Conservation (phyloP, 2,797 vertebrate species). For the Acrossocheilus fasciatus region DNA sequence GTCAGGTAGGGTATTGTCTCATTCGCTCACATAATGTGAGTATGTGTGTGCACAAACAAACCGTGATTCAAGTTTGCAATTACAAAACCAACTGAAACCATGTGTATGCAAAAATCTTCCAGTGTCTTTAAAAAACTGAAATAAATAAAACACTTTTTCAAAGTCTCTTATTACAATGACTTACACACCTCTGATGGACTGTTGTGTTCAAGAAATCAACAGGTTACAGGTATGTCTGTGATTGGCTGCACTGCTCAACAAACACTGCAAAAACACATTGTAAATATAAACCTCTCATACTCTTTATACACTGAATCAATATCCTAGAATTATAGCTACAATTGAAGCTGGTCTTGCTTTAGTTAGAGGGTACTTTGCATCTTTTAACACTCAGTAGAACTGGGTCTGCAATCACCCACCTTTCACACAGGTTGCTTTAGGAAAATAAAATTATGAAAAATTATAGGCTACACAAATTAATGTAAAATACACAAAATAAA, state of each 20-base stretch:
- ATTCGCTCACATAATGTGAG: not conserved
- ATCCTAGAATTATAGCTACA: too few species aligned
- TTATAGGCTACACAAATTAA: too few species aligned
- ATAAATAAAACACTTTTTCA: rapidly evolving
- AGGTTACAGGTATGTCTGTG: not conserved
- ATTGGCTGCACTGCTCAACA: not conserved
- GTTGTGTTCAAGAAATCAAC: not conserved
- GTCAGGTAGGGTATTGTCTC: not conserved
- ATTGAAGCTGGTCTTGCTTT: too few species aligned
- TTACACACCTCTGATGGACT: not conserved
- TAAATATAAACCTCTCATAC: too few species aligned
- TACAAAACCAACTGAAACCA: not conserved
- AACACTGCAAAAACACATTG: not conserved
- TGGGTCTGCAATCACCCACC: too few species aligned
- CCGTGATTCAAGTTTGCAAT: not conserved
- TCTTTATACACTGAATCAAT: too few species aligned
- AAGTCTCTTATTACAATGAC: not conserved
- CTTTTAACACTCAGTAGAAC: too few species aligned
- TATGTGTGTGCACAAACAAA: not conserved
- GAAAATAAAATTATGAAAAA: too few species aligned
- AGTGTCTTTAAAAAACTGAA: not conserved
- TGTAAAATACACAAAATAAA: too few species aligned
- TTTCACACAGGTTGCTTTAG: too few species aligned
- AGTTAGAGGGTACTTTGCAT: too few species aligned
- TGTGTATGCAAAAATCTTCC: not conserved